A percentile compares a stretch with the other conserved stretches of the same genome.
Conservation (phyloP, 2,113 vertebrate genomes). For the Strix aluco region DNA sequence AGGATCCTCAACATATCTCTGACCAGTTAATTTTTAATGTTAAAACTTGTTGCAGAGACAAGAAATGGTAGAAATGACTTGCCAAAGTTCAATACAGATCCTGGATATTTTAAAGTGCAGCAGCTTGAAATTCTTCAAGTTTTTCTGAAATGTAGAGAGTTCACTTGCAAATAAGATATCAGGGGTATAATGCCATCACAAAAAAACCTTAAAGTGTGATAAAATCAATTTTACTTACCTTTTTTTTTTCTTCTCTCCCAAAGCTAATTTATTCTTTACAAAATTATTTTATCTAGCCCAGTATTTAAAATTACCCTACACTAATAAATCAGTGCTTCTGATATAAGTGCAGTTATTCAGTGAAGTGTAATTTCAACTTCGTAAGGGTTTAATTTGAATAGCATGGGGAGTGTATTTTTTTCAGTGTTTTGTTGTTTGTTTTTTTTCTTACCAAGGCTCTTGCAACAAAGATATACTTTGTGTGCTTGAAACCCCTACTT, state of each 20-base stretch:
- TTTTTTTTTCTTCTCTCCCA: accelerated
- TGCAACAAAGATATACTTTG: background rate
- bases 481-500: background rate
- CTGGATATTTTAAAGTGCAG: background rate
- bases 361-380: background rate
- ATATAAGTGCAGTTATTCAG: background rate
- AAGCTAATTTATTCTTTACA: background rate
- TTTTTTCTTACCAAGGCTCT: background rate
- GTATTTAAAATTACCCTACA: background rate
- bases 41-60: conserved; percentile 27
- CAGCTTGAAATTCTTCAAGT: background rate
- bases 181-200: background rate
- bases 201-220: background rate
- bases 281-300: background rate
- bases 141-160: background rate
- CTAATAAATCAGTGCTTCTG: background rate
- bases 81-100: conserved; percentile 4
- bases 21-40: conserved; percentile 60
- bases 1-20: conserved; percentile 28
- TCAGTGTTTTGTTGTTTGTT: background rate
- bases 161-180: background rate
- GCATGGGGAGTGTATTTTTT: background rate
- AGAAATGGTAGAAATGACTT: conserved; percentile 27
- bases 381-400: conserved; percentile 9
- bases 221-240: background rate